phyloP scores from a whole-genome alignment of 2,113 vertebrate species.

The Apistogramma diplotaenia region DNA sequence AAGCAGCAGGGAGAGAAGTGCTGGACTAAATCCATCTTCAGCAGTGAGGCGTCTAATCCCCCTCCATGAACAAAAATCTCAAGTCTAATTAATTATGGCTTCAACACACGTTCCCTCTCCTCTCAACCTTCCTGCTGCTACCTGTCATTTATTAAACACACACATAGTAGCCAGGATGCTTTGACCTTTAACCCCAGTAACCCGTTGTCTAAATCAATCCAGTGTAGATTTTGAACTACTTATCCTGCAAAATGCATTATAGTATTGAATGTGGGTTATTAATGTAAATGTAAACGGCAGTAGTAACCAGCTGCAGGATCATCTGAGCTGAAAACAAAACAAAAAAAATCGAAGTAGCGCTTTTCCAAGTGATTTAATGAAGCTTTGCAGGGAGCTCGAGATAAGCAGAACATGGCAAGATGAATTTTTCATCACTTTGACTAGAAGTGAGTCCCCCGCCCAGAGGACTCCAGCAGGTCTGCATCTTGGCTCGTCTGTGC shows the following conservation, averaged over 20 bases:
- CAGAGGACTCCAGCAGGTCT: slow-evolving; percentile 20
- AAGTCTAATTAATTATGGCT: slow-evolving; percentile 19
- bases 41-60: slow-evolving; percentile 45
- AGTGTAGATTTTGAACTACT: neutral
- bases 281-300: neutral
- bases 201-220: neutral
- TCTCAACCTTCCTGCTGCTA: neutral
- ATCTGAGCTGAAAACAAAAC: neutral
- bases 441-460: neutral
- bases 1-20: neutral
- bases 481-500: neutral
- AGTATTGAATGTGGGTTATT: neutral
- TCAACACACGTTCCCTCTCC: slow-evolving; percentile 22
- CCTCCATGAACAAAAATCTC: slow-evolving; percentile 19
- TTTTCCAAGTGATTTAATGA: slow-evolving; percentile 38
- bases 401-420: slow-evolving; percentile 28
- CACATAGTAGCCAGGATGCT: neutral
- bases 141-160: neutral
- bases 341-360: neutral
- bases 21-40: slow-evolving; percentile 21
- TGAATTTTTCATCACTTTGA: slow-evolving; percentile 42
- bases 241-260: neutral
- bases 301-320: neutral
- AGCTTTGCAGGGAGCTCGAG: slow-evolving; percentile 32
- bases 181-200: slow-evolving; percentile 1